phyloP scores from a whole-genome alignment of 2,888 invertebrate species.

The Diachrysia chrysitis region DNA sequence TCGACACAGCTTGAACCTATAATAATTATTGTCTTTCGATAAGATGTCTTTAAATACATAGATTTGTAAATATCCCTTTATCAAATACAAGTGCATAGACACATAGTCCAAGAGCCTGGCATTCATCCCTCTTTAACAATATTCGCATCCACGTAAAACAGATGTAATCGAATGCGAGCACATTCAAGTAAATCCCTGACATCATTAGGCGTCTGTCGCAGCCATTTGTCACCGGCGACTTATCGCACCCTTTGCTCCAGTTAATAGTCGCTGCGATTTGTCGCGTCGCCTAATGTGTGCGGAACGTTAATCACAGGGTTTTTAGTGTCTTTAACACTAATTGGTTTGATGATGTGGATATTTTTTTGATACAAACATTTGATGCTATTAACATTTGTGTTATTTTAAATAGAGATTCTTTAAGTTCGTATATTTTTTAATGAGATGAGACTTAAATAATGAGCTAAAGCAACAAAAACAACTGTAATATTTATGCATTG shows the following conservation, averaged over 20 bases:
- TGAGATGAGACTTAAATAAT: conserved; percentile 6
- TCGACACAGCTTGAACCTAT: no score
- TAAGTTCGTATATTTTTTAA: background rate
- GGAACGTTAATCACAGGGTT: conserved; percentile 56
- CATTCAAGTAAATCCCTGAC: conserved; percentile 60
- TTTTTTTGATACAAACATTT: background rate
- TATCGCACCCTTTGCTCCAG: conserved; percentile 72
- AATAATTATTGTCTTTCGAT: no score
- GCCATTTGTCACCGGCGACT: conserved; percentile 77
- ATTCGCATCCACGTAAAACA: conserved; percentile 47
- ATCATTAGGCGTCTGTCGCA: conserved; percentile 70
- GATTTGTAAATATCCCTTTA: background rate
- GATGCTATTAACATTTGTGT: background rate
- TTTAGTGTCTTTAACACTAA: conserved; percentile 49
- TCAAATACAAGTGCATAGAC: background rate
- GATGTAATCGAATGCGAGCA: conserved; percentile 54
- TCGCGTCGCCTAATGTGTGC: conserved; percentile 61
- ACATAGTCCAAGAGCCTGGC: background rate
- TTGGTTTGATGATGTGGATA: conserved; percentile 14
- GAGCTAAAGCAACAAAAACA: no score
- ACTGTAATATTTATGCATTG: no score
- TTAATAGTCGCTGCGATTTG: conserved; percentile 73
- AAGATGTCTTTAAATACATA: no score
- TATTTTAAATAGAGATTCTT: background rate
- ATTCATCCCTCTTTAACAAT: conserved; percentile 11